These are phyloP conservation scores for Lateolabrax maculatus DNA, from an alignment of 2,797 vertebrate species.

Conservation along the genomic window DNA sequence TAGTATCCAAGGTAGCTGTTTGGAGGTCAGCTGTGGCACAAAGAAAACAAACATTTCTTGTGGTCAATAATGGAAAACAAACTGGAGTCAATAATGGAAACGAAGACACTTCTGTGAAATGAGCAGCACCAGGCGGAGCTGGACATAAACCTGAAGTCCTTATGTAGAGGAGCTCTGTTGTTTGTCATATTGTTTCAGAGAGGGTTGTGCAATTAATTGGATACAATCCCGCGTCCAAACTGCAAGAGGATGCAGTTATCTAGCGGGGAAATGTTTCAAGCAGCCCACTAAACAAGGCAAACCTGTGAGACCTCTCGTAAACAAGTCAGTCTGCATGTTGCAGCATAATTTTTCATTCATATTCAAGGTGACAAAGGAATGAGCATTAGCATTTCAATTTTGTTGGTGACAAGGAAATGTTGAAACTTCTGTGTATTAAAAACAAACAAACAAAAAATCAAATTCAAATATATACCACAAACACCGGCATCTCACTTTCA, in stretches of 20 bases:
- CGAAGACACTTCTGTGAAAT: conserved; percentile 12
- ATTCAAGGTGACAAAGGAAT: conserved; percentile 17
- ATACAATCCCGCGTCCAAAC: not conserved
- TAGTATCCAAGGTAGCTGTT: conserved; percentile 20
- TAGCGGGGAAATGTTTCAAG: conserved; percentile 26
- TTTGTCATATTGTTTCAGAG: conserved; percentile 12
- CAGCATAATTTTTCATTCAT: conserved; percentile 25
- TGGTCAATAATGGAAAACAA: conserved; percentile 53
- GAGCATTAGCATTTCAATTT: conserved; percentile 8
- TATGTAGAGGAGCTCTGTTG: not conserved
- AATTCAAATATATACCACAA: not conserved
- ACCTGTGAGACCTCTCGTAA: not conserved
- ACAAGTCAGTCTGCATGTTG: conserved; percentile 21
- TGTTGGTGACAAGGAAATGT: conserved; percentile 8
- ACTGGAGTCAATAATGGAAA: conserved; percentile 48
- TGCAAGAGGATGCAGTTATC: conserved; percentile 33
- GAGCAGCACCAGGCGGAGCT: not conserved
- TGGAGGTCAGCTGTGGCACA: conserved; percentile 42
- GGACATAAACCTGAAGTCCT: not conserved
- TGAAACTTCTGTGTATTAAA: not conserved
- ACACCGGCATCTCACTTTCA: not conserved
- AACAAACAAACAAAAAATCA: not conserved
- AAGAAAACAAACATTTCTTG: conserved; percentile 52
- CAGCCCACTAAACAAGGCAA: conserved; percentile 35
- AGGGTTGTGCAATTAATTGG: not conserved